phyloP scores from a whole-genome alignment of 1,140 invertebrate species.

The Bombus sylvicola region DNA sequence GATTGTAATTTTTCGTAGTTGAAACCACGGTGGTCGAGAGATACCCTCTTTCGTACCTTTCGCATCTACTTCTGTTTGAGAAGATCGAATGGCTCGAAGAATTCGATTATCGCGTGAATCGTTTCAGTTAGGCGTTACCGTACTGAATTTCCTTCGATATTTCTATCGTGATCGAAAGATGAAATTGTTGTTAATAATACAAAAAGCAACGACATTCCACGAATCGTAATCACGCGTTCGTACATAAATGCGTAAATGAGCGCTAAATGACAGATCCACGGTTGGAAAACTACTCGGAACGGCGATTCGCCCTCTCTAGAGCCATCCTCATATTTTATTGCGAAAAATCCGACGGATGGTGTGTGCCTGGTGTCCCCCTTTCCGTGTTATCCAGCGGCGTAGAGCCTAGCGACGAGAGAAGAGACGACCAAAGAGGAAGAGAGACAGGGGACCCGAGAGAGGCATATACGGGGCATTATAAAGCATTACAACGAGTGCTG shows the following conservation, averaged over 20 bases:
- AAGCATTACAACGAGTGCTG: constrained; percentile 82
- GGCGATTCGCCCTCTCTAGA: background rate
- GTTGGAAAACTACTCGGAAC: background rate
- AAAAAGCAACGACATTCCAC: too few species aligned
- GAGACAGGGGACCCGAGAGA: constrained; percentile 42
- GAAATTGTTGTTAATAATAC: too few species aligned
- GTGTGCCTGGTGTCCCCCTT: constrained; percentile 34
- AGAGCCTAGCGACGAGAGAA: constrained; percentile 9
- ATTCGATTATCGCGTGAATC: too few species aligned
- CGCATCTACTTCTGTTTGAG: too few species aligned
- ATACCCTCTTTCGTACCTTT: background rate
- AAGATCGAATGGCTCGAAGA: too few species aligned
- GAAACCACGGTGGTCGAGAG: background rate
- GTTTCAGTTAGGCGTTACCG: too few species aligned
- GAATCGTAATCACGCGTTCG: too few species aligned
- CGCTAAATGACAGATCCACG: background rate
- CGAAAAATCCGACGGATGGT: constrained; percentile 61
- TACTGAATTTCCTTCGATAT: too few species aligned
- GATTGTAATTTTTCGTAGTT: too few species aligned
- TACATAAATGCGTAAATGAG: too few species aligned
- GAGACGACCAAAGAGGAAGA: background rate
- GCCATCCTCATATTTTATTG: constrained; percentile 62
- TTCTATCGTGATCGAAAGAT: too few species aligned
- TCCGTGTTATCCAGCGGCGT: constrained; percentile 56
- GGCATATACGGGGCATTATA: constrained; percentile 73